A percentile compares a stretch with the other conserved stretches of the same genome.
phyloP scores from a whole-genome alignment of 2,888 invertebrate genomes.

The Crossocerus cetratus region DNA sequence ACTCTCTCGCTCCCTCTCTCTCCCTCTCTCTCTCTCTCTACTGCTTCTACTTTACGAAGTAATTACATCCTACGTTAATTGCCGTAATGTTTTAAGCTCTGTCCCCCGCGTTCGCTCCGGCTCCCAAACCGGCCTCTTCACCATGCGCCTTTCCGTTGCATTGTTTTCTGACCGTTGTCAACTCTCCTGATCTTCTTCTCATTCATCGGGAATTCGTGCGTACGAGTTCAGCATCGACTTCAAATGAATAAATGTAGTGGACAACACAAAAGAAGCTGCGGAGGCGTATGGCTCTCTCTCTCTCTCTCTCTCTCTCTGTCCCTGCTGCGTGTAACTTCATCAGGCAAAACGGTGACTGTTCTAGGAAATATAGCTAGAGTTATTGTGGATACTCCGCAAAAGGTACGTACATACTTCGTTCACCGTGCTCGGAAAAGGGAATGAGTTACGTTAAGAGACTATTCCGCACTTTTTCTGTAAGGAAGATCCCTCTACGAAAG shows the following conservation, averaged over 20 bases:
- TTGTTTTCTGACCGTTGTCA: constrained; percentile 25
- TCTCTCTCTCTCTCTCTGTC: too few relatives aligned
- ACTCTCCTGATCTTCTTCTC: not conserved
- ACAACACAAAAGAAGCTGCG: not conserved
- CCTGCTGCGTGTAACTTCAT: not conserved
- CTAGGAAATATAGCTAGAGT: not conserved
- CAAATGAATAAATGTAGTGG: not conserved
- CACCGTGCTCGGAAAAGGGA: too few relatives aligned
- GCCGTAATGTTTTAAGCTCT: constrained; percentile 45
- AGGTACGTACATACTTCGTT: not conserved
- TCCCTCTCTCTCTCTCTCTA: too few relatives aligned
- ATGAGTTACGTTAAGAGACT: too few relatives aligned
- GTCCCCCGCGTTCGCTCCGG: constrained; percentile 16
- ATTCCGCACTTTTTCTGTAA: too few relatives aligned
- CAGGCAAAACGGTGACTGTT: not conserved
- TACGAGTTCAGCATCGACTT: not conserved
- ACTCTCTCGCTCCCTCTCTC: too few relatives aligned
- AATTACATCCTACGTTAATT: constrained; percentile 55
- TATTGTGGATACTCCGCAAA: not conserved
- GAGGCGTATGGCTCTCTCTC: too few relatives aligned
- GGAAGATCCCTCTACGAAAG: too few relatives aligned
- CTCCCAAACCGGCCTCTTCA: not conserved
- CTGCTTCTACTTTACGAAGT: constrained; percentile 52
- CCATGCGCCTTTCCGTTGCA: constrained; percentile 26
- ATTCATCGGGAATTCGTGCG: not conserved